phyloP scores from a whole-genome alignment of 1,140 invertebrate species.

The Bombus sylvicola region DNA sequence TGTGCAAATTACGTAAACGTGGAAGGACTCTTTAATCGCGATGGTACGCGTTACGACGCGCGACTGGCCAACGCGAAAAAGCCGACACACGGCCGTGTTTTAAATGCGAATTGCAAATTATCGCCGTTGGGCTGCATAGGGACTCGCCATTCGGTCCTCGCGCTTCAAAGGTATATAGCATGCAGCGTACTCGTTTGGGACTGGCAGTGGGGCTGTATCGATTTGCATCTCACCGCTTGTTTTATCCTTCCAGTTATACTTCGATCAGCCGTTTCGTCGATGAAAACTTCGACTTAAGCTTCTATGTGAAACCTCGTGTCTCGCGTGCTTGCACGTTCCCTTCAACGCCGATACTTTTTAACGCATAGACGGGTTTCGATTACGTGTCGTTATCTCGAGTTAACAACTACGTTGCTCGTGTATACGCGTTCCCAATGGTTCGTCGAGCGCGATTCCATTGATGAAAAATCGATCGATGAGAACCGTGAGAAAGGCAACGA shows the following conservation, averaged over 20 bases:
- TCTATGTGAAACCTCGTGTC: neutral
- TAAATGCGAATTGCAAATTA: slow-evolving; percentile 6
- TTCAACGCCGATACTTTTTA: neutral
- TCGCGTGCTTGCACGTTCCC: fast-evolving
- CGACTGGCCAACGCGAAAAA: neutral
- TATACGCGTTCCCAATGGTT: no score
- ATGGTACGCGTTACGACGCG: no score
- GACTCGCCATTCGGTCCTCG: neutral
- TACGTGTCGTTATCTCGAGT: no score
- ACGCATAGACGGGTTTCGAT: no score
- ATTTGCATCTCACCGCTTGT: slow-evolving; percentile 2
- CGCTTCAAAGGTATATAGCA: neutral
- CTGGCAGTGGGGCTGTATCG: neutral
- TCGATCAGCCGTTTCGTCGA: neutral
- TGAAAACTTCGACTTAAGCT: neutral
- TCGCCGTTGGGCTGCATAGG: neutral
- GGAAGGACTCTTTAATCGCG: slow-evolving; percentile 33
- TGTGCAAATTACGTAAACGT: slow-evolving; percentile 44
- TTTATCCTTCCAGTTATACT: neutral
- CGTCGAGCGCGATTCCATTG: no score
- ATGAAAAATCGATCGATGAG: neutral
- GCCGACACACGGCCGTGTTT: neutral
- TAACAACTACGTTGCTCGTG: no score
- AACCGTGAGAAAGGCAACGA: neutral
- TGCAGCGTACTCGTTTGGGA: neutral